Conservation (phyloP, 2,113 vertebrate genomes). For the Hyla sarda region DNA sequence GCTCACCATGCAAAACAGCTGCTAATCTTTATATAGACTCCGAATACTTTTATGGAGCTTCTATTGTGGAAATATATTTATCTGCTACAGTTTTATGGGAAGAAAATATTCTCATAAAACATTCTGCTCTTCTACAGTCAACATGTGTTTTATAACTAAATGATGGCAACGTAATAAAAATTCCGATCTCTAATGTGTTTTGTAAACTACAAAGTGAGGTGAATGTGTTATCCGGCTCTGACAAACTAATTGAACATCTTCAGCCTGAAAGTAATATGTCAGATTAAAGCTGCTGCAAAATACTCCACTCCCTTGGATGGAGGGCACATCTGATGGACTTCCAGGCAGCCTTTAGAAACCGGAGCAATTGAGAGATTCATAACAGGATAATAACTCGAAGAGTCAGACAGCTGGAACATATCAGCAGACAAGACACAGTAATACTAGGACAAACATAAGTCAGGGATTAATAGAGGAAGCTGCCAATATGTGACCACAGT, state of each 20-base stretch:
- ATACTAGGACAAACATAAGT: too few relatives aligned
- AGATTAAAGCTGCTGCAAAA: neutral
- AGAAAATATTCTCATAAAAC: slow-evolving; percentile 53
- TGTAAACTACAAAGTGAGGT: neutral
- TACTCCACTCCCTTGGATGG: neutral
- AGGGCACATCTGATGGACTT: neutral
- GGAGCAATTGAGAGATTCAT: neutral
- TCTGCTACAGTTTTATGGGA: slow-evolving; percentile 48
- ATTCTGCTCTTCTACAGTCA: slow-evolving; percentile 18
- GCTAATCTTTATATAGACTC: slow-evolving; percentile 50
- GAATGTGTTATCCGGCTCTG: neutral
- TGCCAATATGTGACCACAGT: too few relatives aligned
- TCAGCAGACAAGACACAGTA: too few relatives aligned
- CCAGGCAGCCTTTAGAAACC: neutral
- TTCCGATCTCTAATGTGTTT: slow-evolving; percentile 4
- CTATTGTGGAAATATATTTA: slow-evolving; percentile 46
- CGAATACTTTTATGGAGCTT: slow-evolving; percentile 45
- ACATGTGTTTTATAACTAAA: slow-evolving; percentile 19
- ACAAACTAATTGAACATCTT: slow-evolving; percentile 18
- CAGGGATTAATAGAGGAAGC: too few relatives aligned
- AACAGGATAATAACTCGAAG: neutral
- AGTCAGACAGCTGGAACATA: neutral
- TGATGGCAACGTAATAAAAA: slow-evolving; percentile 29
- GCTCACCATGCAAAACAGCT: slow-evolving; percentile 49
- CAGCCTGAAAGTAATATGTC: neutral